Percentiles rank a stretch among this genome's conserved stretches.
Conservation (phyloP, 2,797 vertebrate species). For the Rhabdophis nuchalis region DNA sequence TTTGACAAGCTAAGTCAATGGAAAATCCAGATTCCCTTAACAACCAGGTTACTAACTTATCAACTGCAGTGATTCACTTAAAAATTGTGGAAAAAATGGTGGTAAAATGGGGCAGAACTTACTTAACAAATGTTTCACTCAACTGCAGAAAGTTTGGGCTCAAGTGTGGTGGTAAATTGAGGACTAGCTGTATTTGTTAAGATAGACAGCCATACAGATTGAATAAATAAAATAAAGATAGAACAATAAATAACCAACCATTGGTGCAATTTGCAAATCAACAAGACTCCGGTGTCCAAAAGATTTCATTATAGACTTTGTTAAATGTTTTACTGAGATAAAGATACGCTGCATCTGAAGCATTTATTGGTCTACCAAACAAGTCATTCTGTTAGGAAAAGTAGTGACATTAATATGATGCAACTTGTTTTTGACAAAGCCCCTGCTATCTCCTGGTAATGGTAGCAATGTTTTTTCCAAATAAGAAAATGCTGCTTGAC, state of each 20-base stretch:
- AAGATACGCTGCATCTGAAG: not conserved
- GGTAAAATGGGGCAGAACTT: not conserved
- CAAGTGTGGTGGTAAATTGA: not conserved
- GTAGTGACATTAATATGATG: not conserved
- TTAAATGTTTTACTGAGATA: not conserved
- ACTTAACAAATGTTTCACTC: not conserved
- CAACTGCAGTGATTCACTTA: not conserved
- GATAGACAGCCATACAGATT: not conserved
- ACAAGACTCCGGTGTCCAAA: not conserved
- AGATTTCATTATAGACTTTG: not conserved
- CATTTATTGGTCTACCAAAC: not conserved
- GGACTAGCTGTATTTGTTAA: not conserved
- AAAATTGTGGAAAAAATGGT: not conserved
- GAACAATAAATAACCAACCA: not conserved
- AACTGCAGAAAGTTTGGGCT: not conserved
- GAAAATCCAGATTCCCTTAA: not conserved
- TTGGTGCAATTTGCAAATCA: not conserved
- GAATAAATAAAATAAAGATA: not conserved
- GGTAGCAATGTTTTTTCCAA: not conserved
- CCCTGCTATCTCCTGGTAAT: not conserved
- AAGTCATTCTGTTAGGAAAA: not conserved
- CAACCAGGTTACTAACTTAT: not conserved
- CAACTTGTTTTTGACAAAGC: not conserved
- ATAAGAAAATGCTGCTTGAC: not conserved
- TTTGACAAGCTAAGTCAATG: not conserved